Evolutionary conservation across 2,113 vertebrate genomes (phyloP), one percentile per base, ranked within the genome.

Genomic region (Polyodon spathula): DNA sequence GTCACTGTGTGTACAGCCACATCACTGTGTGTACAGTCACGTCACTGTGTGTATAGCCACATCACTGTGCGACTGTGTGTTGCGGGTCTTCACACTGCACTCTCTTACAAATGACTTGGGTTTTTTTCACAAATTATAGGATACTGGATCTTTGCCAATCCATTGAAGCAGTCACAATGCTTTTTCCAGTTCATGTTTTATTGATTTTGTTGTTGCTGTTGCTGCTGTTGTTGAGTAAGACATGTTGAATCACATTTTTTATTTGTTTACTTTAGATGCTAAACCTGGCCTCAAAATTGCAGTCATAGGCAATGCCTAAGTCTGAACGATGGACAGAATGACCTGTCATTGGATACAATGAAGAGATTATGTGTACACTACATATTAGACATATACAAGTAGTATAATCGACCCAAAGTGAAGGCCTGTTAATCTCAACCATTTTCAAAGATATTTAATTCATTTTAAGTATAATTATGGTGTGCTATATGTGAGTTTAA

Each of bases 121-220:
- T 17, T 44, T 53, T 53, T 27, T 58, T 58, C 37, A 40, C 44
- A 58, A 39, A 44, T 63, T 46, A 64, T 39, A 41, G 40, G 53
- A 58, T n/a, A 14, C 16, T 50, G 54, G 61, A 40, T 12, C 44
- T 40, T 16, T 44, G 46, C 63, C 38, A 51, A 44, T 12, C 14
- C 59, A 40, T 8, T 56, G 54, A 50, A 44, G 59, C 46, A 39
- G 15, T 48, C 9, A 39, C 11, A 48, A 48, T 4, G 43, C 8
- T n/a, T 60, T 54, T 54, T 27, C 51, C 14, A 60, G n/a, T 60
- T 27, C 15, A 46, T 4, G 40, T 51, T 39, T 15, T 10, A 51
- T 40, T 40, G 38, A 37, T 37, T 60, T 16, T 60, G 59, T 37
- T 6, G 37, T 39, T 27, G 16, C 39, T 38, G 14, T 6, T 6